Conservation (phyloP, 2,797 vertebrate species). For the Cygnus olor region DNA sequence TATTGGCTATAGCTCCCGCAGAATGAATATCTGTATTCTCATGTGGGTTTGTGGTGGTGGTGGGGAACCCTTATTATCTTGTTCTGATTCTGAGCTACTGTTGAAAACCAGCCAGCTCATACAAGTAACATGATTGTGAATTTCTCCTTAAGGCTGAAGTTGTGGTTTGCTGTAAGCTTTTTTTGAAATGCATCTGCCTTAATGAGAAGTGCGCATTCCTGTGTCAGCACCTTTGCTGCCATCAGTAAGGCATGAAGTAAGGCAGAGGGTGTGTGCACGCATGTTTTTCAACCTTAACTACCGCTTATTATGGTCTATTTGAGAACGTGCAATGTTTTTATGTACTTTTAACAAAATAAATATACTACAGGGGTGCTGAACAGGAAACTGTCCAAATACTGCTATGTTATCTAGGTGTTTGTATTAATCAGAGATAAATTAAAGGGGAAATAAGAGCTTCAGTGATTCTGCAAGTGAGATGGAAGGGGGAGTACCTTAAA, state of each 20-base stretch:
- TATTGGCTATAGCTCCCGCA: conserved; percentile 8
- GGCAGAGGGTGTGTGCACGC: background rate
- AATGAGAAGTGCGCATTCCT: background rate
- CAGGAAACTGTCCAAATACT: background rate
- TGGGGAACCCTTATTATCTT: background rate
- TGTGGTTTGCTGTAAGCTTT: background rate
- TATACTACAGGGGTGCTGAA: background rate
- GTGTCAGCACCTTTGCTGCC: background rate
- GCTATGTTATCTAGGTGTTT: background rate
- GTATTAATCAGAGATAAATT: background rate
- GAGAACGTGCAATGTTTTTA: background rate
- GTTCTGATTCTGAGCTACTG: background rate
- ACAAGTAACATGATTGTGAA: background rate
- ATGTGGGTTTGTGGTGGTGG: background rate
- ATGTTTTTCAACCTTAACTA: background rate
- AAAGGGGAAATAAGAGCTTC: background rate
- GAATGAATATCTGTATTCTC: conserved; percentile 39
- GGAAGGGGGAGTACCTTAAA: background rate
- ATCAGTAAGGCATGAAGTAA: background rate
- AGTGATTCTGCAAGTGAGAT: background rate
- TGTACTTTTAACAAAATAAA: background rate
- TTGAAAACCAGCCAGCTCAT: background rate
- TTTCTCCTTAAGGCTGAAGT: background rate
- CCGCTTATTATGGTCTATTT: background rate
- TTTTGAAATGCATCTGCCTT: background rate